These are phyloP conservation scores for Coleophora flavipennella DNA, from an alignment of 2,888 invertebrate genomes.

Conservation along the genomic window DNA sequence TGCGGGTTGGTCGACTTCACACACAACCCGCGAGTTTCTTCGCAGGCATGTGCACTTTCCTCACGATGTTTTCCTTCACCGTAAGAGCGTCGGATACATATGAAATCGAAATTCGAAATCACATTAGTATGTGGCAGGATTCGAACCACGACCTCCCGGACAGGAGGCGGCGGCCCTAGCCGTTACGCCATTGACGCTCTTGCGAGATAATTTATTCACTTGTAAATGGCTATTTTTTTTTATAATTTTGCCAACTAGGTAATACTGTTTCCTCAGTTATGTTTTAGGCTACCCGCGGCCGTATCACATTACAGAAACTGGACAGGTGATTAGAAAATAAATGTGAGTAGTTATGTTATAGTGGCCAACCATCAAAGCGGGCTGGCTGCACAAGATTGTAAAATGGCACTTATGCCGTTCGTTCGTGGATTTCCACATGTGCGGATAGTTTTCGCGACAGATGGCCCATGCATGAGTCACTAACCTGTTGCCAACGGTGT, in stretches of 20 bases:
- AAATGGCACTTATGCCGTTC: constrained; percentile 39
- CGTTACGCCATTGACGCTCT: too few species aligned
- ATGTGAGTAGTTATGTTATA: constrained; percentile 30
- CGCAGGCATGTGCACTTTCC: too few species aligned
- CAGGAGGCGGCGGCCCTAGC: too few species aligned
- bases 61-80: too few species aligned
- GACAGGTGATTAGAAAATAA: constrained; percentile 39
- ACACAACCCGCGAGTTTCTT: too few species aligned
- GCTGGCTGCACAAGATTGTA: constrained; percentile 26
- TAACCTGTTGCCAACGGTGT: constrained; percentile 49
- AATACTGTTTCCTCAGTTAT: constrained; percentile 14
- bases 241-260: constrained; percentile 25
- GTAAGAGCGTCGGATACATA: too few species aligned
- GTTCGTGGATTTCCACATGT: constrained; percentile 54
- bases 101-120: too few species aligned
- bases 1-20: too few species aligned
- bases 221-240: too few species aligned
- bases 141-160: too few species aligned
- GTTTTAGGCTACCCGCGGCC: constrained; percentile 19
- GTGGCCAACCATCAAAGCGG: constrained; percentile 30
- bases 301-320: constrained; percentile 43
- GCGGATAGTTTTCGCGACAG: constrained; percentile 62
- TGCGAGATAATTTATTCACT: too few species aligned
- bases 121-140: too few species aligned
- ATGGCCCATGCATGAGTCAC: constrained; percentile 65